These are phyloP conservation scores for Tribolium madens DNA, from an alignment of 1,140 invertebrate genomes.

Conservation along the genomic window DNA sequence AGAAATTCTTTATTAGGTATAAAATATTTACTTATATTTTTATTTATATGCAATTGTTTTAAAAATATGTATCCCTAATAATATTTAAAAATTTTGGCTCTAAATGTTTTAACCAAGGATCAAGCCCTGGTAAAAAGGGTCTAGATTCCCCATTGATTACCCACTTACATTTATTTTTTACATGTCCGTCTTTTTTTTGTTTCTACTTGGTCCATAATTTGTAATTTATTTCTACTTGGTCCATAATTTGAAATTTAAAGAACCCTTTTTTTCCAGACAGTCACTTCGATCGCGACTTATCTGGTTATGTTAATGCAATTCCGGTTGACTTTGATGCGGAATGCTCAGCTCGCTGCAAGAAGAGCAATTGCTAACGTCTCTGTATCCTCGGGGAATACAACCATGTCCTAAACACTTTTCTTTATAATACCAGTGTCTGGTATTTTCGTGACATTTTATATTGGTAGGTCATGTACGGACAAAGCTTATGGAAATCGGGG, in stretches of 20 bases:
- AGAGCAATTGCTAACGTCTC: constrained; percentile 44
- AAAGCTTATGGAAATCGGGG: constrained; percentile 31
- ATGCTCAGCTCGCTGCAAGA: constrained; percentile 58
- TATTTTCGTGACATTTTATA: constrained; percentile 39
- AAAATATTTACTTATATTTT: too few relatives aligned
- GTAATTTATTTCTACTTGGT: background rate
- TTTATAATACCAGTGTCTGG: constrained; percentile 40
- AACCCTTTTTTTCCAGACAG: constrained; percentile 68
- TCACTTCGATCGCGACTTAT: constrained; percentile 76
- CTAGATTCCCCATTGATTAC: too few relatives aligned
- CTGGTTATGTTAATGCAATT: constrained; percentile 77
- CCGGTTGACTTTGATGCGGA: constrained; percentile 74
- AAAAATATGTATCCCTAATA: too few relatives aligned
- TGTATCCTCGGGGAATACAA: constrained; percentile 38
- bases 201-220: too few relatives aligned
- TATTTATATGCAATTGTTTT: too few relatives aligned
- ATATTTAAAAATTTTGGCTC: too few relatives aligned
- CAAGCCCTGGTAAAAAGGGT: too few relatives aligned
- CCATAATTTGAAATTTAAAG: background rate
- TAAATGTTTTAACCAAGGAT: too few relatives aligned
- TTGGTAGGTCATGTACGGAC: constrained; percentile 33
- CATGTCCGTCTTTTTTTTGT: too few relatives aligned
- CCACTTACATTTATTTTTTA: too few relatives aligned
- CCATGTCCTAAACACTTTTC: constrained; percentile 40
- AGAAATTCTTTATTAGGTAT: too few relatives aligned